phyloP scores from a whole-genome alignment of 2,113 vertebrate genomes.

The Pyrgilauda ruficollis region DNA sequence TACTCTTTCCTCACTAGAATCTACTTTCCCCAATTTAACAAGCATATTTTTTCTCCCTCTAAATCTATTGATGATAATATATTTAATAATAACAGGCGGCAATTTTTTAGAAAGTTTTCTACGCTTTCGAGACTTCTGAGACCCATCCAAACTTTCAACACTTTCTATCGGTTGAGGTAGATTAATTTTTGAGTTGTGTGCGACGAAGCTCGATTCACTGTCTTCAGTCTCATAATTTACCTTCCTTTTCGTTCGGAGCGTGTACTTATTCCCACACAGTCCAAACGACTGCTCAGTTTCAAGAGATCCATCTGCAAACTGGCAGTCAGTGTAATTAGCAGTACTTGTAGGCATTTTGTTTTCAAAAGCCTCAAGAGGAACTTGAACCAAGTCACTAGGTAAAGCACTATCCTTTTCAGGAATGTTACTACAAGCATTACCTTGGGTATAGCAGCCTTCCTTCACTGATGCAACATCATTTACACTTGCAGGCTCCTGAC shows the following conservation, averaged over 20 bases:
- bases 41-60: conserved; percentile 99
- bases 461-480: conserved; percentile 66
- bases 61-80: conserved; percentile 98
- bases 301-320: conserved; percentile 73
- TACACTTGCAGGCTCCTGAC: conserved; percentile 62
- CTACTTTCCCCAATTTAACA: conserved; percentile 93
- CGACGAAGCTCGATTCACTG: conserved; percentile 77
- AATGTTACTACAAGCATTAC: conserved; percentile 67
- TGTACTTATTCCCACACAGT: conserved; percentile 91
- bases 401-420: conserved; percentile 70
- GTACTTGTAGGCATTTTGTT: conserved; percentile 72
- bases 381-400: conserved; percentile 70
- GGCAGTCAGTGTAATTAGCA: conserved; percentile 69
- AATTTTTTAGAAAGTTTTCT: conserved; percentile 88
- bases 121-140: conserved; percentile 85
- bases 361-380: conserved; percentile 72
- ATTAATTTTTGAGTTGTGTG: conserved; percentile 78
- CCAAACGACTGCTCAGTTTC: conserved; percentile 80
- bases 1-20: conserved; percentile 84
- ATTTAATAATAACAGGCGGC: conserved; percentile 96
- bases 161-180: conserved; percentile 71
- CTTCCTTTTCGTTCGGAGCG: conserved; percentile 90
- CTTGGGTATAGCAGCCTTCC: conserved; percentile 72
- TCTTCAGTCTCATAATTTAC: conserved; percentile 86
- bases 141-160: conserved; percentile 74